Base-by-base conservation (phyloP, 2,797 vertebrate genomes). In the Gallinago stenura region DNA sequence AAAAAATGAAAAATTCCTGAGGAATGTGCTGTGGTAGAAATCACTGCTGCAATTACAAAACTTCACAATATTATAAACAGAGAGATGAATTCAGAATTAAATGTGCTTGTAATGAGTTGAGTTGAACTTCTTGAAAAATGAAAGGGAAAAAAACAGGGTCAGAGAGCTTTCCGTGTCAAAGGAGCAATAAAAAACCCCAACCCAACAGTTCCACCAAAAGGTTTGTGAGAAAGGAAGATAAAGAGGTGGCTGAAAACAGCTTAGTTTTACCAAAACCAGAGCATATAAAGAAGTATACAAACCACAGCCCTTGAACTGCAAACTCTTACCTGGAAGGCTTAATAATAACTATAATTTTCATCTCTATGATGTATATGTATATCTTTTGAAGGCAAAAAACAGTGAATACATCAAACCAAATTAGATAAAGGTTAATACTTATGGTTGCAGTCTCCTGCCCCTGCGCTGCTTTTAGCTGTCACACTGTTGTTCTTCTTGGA, bases 361-460 rank as follows among this genome's bases (percentile, higher is more conserved):
- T 66, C 28, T 85, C 21, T 58, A 0, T 57, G 37, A 15, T 54
- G 5, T 53, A 16, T 53, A 15, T 86, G 12, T 53, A 22, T 81
- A 15, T 26, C 26, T 58, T 88, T 86, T 54, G 28, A 78, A 62
- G 28, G 7, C 48, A 45, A 24, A 46, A 90, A 85, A 14, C 20
- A 71, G 22, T 64, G 64, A 81, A 56, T 48, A 57, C 66, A 77
- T 33, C 19, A 60, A 60, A 84, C 56, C 35, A n/a, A 33, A 41
- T 41, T 41, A 64, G 21, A 15, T 33, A 68, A 48, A 85, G 21
- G 8, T 62, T 65, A 65, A n/a, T 79, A 45, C 20, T 84, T 71
- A 41, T 0, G 1, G 2, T 48, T 89, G 45, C 0, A 0, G 17
- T 64, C 48, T 56, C 35, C 51, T 68, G 28, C 33, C 22, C 5